Percentiles rank a stretch among this genome's conserved stretches.
These are phyloP conservation scores for Enteromius anoplus DNA, from an alignment of 2,797 vertebrate species.

Conservation along the genomic window DNA sequence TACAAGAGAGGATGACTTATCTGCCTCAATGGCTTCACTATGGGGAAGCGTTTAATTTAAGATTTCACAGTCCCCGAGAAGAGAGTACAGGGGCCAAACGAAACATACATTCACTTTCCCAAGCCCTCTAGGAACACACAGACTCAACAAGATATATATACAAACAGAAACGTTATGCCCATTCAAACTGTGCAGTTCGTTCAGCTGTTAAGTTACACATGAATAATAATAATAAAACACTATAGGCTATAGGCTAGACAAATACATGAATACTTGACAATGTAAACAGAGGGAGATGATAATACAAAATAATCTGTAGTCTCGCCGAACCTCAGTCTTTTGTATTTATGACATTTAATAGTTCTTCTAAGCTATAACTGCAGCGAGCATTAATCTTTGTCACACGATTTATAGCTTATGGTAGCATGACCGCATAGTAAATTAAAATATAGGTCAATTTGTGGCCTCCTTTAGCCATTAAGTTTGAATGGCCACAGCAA, in stretches of 20 bases:
- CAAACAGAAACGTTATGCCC: neutral
- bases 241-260: neutral
- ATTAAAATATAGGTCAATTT: constrained; percentile 78
- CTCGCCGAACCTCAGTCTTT: constrained; percentile 61
- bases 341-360: constrained; percentile 68
- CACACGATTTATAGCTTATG: constrained; percentile 71
- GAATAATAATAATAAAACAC: neutral
- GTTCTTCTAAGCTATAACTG: constrained; percentile 66
- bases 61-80: constrained; percentile 79
- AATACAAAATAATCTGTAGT: constrained; percentile 38
- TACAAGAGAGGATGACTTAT: constrained; percentile 72
- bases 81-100: constrained; percentile 65
- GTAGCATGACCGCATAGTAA: constrained; percentile 74
- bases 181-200: constrained; percentile 4
- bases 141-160: constrained; percentile 40
- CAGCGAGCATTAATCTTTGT: constrained; percentile 73
- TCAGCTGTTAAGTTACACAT: neutral
- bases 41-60: constrained; percentile 75
- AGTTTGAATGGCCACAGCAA: constrained; percentile 76
- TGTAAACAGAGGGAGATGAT: neutral
- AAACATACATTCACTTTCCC: constrained; percentile 69
- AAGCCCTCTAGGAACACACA: constrained; percentile 28
- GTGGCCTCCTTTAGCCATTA: constrained; percentile 74
- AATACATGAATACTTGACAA: constrained; percentile 6
- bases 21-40: constrained; percentile 71